These are phyloP conservation scores for Sphaerodactylus townsendi DNA, from an alignment of 2,113 vertebrate species.

Conservation along the genomic window DNA sequence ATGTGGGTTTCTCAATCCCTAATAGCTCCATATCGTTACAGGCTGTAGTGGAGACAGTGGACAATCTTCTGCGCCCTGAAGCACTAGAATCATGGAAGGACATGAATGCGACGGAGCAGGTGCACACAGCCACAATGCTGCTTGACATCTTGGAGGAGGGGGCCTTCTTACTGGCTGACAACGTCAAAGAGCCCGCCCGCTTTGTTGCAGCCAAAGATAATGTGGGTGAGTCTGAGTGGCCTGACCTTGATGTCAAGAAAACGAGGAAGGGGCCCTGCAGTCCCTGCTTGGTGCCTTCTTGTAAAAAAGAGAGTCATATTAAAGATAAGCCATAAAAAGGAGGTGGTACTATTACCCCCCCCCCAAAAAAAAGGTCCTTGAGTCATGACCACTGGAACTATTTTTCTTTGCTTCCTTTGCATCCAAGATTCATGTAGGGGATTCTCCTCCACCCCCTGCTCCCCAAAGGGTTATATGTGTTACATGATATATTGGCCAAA, in stretches of 20 bases:
- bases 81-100: conserved; percentile 91
- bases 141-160: conserved; percentile 91
- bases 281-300: background rate
- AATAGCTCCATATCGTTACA: conserved; percentile 30
- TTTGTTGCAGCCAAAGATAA: conserved; percentile 86
- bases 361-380: background rate
- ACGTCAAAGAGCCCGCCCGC: conserved; percentile 86
- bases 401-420: background rate
- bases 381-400: background rate
- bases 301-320: background rate
- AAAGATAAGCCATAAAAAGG: background rate
- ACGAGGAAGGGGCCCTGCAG: background rate
- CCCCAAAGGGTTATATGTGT: background rate
- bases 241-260: background rate
- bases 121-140: conserved; percentile 92
- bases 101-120: conserved; percentile 92
- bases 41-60: conserved; percentile 91
- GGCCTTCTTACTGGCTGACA: conserved; percentile 91
- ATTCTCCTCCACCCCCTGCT: too few species aligned
- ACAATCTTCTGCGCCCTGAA: conserved; percentile 87
- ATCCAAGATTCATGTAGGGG: background rate
- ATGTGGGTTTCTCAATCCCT: background rate
- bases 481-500: background rate
- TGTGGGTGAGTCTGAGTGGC: conserved; percentile 77
- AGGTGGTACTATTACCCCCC: background rate